phyloP scores from a whole-genome alignment of 2,888 invertebrate genomes.

The Ichneumoninae sp. region DNA sequence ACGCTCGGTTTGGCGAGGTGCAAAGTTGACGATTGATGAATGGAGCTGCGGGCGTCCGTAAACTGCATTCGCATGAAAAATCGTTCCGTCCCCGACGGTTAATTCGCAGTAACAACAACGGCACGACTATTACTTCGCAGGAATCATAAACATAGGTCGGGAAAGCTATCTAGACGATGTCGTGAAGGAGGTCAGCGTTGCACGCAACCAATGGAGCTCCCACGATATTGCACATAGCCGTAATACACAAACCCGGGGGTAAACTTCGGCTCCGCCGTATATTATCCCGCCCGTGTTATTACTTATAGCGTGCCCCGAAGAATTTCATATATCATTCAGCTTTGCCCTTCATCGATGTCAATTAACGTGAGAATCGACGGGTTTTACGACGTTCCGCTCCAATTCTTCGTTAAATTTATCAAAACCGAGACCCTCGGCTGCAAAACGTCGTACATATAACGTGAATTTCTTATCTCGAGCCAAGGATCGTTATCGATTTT shows the following conservation, averaged over 20 bases:
- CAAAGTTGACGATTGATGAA: not conserved
- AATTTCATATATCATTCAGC: constrained; percentile 39
- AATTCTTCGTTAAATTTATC: not conserved
- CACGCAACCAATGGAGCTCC: constrained; percentile 70
- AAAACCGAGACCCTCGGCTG: not conserved
- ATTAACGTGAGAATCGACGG: constrained; percentile 45
- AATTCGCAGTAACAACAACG: constrained; percentile 8
- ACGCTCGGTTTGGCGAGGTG: not conserved
- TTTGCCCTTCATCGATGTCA: constrained; percentile 46
- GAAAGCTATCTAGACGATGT: constrained; percentile 72
- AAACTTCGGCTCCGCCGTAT: constrained; percentile 25
- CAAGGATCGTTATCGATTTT: constrained; percentile 32
- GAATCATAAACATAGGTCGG: constrained; percentile 50
- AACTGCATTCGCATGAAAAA: not conserved
- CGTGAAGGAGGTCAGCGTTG: constrained; percentile 76
- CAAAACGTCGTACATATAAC: not conserved
- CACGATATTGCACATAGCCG: constrained; percentile 25
- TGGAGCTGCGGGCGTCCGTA: not conserved
- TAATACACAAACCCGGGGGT: constrained; percentile 14
- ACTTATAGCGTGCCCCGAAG: constrained; percentile 31
- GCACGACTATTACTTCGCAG: constrained; percentile 27
- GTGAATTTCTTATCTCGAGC: not conserved
- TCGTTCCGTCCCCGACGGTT: not conserved
- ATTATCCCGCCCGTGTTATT: constrained; percentile 7
- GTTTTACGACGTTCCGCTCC: not conserved